phyloP scores from a whole-genome alignment of 1,140 invertebrate genomes.

The Heliconius congener region DNA sequence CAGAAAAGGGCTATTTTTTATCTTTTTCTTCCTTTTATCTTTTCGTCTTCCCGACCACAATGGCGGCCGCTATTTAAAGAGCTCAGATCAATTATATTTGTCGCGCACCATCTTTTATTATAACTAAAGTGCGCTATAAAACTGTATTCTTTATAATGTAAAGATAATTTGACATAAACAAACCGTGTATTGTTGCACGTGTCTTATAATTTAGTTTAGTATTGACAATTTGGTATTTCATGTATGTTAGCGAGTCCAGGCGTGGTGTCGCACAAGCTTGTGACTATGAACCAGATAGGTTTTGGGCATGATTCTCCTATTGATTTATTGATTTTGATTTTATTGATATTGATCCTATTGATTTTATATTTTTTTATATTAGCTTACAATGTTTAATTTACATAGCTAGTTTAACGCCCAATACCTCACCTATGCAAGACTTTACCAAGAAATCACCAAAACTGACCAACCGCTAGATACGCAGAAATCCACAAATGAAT shows the following conservation, averaged over 20 bases:
- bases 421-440: background rate
- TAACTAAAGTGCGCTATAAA: constrained; percentile 18
- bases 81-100: constrained; percentile 55
- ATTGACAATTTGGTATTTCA: no score
- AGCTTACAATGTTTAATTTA: no score
- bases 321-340: no score
- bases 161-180: constrained; percentile 20
- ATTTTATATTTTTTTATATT: no score
- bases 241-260: no score
- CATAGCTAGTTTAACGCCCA: no score
- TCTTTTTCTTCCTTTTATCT: constrained; percentile 69
- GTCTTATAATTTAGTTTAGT: no score
- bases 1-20: constrained; percentile 72
- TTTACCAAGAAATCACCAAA: constrained; percentile 2
- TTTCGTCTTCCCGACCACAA: constrained; percentile 63
- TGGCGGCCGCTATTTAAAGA: constrained; percentile 69
- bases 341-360: no score
- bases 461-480: background rate
- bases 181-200: background rate
- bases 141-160: constrained; percentile 13
- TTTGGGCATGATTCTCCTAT: no score
- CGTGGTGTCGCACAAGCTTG: no score
- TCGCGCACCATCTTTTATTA: constrained; percentile 32
- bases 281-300: no score
- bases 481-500: background rate